Evolutionary conservation across 1,140 invertebrate genomes (phyloP).

Genomic region (Drosophila tsacasi): DNA sequence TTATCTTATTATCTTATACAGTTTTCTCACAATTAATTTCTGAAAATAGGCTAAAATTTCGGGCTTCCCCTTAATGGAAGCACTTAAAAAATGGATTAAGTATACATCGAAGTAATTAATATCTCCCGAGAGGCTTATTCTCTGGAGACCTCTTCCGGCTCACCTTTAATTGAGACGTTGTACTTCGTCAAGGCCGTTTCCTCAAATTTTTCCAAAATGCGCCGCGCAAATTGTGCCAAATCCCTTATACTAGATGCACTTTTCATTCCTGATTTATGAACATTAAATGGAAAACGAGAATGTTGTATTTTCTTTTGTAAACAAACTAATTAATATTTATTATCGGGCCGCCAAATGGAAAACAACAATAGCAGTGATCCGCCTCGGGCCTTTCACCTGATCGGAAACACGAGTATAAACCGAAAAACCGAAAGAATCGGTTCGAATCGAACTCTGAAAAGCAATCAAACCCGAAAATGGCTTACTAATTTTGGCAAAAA

Average conservation of each 20-base stretch:
- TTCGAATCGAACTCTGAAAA: constrained; percentile 24
- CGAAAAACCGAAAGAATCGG: constrained; percentile 38
- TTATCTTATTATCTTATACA: no score
- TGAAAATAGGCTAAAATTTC: no score
- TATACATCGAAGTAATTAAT: background rate
- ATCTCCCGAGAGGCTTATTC: background rate
- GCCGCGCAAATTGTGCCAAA: constrained; percentile 46
- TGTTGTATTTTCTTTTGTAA: constrained; percentile 69
- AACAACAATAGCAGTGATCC: constrained; percentile 42
- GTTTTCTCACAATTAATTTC: no score
- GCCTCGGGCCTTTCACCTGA: constrained; percentile 41
- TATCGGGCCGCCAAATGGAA: constrained; percentile 36
- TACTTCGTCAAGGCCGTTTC: constrained; percentile 11
- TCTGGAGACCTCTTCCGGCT: constrained; percentile 1
- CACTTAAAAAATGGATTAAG: background rate
- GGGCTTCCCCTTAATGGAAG: no score
- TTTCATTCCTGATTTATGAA: constrained; percentile 55
- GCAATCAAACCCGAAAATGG: constrained; percentile 31
- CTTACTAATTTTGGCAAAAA: constrained; percentile 53
- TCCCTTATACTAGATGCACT: constrained; percentile 68
- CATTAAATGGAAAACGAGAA: constrained; percentile 60
- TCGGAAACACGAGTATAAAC: constrained; percentile 12
- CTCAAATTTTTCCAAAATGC: constrained; percentile 38
- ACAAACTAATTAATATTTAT: constrained; percentile 81
- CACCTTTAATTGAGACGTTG: constrained; percentile 2